These are phyloP conservation scores for Chymomyza amoena DNA, from an alignment of 2,888 invertebrate genomes.

Conservation along the genomic window DNA sequence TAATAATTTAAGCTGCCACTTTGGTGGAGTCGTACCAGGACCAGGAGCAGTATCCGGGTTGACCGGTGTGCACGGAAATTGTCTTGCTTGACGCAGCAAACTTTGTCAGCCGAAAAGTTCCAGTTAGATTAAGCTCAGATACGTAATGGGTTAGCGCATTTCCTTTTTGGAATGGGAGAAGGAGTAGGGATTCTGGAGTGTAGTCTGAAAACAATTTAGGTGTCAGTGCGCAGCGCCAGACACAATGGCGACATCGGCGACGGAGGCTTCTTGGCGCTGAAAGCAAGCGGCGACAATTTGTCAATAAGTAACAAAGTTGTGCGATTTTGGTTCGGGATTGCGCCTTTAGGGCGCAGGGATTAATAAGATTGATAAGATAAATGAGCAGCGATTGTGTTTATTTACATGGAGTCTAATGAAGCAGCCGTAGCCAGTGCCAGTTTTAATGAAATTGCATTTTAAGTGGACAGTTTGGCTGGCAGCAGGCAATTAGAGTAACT, in stretches of 20 bases:
- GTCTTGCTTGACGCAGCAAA: conserved; percentile 52
- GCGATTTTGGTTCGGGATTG: background rate
- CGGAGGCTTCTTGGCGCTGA: background rate
- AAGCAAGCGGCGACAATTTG: conserved; percentile 62
- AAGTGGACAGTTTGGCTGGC: conserved; percentile 38
- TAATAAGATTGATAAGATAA: conserved; percentile 77
- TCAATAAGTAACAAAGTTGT: conserved; percentile 72
- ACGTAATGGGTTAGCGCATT: conserved; percentile 53
- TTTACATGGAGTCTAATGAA: conserved; percentile 49
- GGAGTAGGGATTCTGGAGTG: background rate
- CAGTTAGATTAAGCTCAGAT: conserved; percentile 52
- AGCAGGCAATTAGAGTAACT: background rate
- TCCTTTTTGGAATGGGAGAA: conserved; percentile 1
- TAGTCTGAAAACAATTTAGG: conserved; percentile 11
- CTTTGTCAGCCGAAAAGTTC: conserved; percentile 46
- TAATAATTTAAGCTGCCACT: conserved; percentile 74
- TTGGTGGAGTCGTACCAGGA: background rate
- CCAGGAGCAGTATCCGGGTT: background rate
- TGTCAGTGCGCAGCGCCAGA: conserved; percentile 8
- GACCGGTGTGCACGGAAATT: conserved; percentile 48
- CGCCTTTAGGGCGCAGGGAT: conserved; percentile 43
- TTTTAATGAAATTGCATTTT: conserved; percentile 60
- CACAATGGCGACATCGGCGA: too few relatives aligned
- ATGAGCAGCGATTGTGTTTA: conserved; percentile 68
- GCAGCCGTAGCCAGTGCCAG: background rate